phyloP scores from a whole-genome alignment of 2,797 vertebrate species.

The Valencia hispanica region DNA sequence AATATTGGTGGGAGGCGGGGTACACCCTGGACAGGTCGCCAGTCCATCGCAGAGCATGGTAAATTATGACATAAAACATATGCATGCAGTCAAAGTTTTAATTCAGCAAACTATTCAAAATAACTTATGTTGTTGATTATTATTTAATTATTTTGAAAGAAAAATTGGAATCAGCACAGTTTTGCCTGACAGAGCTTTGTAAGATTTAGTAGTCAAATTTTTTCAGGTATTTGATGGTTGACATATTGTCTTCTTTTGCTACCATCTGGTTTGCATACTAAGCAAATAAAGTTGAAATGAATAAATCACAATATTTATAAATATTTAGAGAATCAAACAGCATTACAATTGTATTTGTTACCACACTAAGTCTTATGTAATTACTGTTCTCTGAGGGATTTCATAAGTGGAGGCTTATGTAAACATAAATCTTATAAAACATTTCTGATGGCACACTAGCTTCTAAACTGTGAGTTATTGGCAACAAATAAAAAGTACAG shows the following conservation, averaged over 20 bases:
- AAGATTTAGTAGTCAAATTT: background rate
- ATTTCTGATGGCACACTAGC: background rate
- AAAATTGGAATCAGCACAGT: background rate
- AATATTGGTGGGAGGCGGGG: no score
- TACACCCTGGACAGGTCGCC: no score
- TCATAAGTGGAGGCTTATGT: background rate
- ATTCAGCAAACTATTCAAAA: background rate
- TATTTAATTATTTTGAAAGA: background rate
- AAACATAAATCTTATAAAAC: background rate
- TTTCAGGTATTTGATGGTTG: background rate
- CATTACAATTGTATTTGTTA: background rate
- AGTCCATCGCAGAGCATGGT: background rate
- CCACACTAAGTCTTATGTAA: background rate
- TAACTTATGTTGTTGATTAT: background rate
- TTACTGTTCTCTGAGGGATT: background rate
- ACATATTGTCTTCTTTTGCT: background rate
- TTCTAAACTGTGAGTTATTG: background rate
- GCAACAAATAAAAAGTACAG: background rate
- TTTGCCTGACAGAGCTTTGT: background rate
- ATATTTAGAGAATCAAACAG: background rate
- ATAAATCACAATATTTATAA: background rate
- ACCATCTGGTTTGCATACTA: background rate
- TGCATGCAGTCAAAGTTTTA: background rate
- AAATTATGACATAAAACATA: background rate
- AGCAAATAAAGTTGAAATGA: background rate